A percentile compares a stretch with the other conserved stretches of the same genome.
Conservation (phyloP, 37 sponge, comb jelly and placozoan species). For the Bolinopsis microptera region DNA sequence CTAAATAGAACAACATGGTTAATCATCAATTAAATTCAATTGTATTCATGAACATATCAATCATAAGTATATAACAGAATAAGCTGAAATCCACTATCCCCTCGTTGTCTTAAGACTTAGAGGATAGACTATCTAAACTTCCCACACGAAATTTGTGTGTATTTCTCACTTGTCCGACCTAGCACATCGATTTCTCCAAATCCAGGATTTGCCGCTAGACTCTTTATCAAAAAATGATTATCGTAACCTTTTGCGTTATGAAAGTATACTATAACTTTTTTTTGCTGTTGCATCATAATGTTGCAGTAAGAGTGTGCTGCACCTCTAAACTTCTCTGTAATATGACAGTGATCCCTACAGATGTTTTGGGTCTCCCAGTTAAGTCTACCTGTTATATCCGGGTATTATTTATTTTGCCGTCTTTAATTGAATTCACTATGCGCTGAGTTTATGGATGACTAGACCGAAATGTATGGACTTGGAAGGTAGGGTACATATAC, state of each 20-base stretch:
- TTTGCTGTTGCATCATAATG: not conserved
- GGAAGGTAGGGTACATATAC: no score
- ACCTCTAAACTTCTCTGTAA: slow-evolving; percentile 2
- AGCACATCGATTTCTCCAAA: not conserved
- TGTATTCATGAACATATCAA: no score
- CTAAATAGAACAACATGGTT: no score
- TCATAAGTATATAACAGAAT: no score
- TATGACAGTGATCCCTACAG: slow-evolving; percentile 18
- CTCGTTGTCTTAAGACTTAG: not conserved
- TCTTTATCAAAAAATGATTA: not conserved
- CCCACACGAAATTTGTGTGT: not conserved
- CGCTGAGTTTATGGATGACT: no score
- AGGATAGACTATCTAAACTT: not conserved
- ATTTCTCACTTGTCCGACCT: not conserved
- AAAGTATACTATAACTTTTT: not conserved
- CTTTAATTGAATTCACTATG: no score
- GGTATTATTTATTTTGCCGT: no score
- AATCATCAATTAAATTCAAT: no score
- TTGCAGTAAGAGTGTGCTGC: not conserved
- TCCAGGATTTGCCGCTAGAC: not conserved
- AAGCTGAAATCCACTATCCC: not conserved
- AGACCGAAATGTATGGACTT: no score
- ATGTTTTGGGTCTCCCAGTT: not conserved
- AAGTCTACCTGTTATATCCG: no score
- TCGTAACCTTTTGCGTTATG: slow-evolving; percentile 52